These are phyloP conservation scores for Neosilurus hyrtlii DNA, from an alignment of 2,797 vertebrate species.

Conservation along the genomic window DNA sequence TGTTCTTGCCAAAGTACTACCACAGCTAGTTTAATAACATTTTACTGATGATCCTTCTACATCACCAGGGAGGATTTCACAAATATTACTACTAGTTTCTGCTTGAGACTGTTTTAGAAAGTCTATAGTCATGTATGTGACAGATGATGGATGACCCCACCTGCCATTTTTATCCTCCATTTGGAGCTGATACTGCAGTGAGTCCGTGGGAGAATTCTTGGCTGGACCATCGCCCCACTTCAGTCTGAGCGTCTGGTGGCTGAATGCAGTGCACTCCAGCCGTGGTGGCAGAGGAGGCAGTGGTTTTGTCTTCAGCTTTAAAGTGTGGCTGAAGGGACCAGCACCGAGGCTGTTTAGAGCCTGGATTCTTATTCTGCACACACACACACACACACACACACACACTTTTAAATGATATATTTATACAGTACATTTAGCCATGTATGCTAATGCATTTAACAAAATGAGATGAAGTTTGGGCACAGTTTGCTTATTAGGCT, in stretches of 20 bases:
- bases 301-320: slow-evolving; percentile 97
- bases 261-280: slow-evolving; percentile 92
- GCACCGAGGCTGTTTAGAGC: slow-evolving; percentile 93
- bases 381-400: slow-evolving; percentile 4
- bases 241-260: slow-evolving; percentile 95
- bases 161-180: slow-evolving; percentile 93
- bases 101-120: no score
- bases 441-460: not conserved
- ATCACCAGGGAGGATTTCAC: not conserved
- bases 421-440: slow-evolving; percentile 2
- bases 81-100: not conserved
- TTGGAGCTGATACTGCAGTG: slow-evolving; percentile 92
- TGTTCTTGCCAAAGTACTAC: not conserved
- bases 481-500: not conserved
- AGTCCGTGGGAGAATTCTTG: slow-evolving; percentile 81
- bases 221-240: slow-evolving; percentile 93
- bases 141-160: slow-evolving; percentile 65
- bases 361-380: slow-evolving; percentile 90
- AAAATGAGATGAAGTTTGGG: not conserved
- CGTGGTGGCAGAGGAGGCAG: slow-evolving; percentile 92
- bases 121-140: no score
- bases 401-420: not conserved
- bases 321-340: slow-evolving; percentile 93
- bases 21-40: not conserved
- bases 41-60: not conserved